Evolutionary conservation across 2,113 vertebrate genomes (phyloP), one percentile per base, ranked within the genome.

Genomic region (Bambusicola thoracicus): DNA sequence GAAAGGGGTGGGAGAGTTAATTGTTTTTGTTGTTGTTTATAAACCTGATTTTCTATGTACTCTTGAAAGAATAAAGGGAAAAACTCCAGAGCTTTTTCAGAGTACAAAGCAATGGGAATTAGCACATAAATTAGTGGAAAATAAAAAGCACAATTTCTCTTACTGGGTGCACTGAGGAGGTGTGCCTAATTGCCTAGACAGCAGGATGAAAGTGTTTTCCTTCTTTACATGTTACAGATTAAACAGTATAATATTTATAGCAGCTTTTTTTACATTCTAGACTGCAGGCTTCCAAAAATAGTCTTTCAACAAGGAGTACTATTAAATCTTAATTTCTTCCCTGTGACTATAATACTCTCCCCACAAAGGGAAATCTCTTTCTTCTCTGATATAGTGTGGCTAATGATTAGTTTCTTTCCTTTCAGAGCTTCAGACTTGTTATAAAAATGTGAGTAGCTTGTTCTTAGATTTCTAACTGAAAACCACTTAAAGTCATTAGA

Each of bases 331-430:
- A 40, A 8, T 29, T 84, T 66, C 85, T 93, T 15, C 13, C 10
- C 10, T 81, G 29, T 34, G 51, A 73, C 38, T 58, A 20, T 79
- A 89, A 79, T 79, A 90, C 77, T 91, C 75, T 89, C 93, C 67
- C 55, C 81, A 87, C 29, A 43, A 55, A 91, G 27, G 32, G 34
- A 89, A 92, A 85, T 74, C 21, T 81, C 43, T 87, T 89, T 94
- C 36, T 89, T 70, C 44, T 83, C 29, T 82, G 41, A 67, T 55
- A 66, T 24, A 74, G 44, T 55, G 49, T 62, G 38, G 36, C 17
- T 95, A 92, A 87, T 95, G 70, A 70, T 59, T 89, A 94, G 65
- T 81, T 92, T 11, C 40, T 89, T 85, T 80, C 41, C 25, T 91
- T 87, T 59, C 75, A 89, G 56, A 94, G 46, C 72, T 91, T n/a